Percentiles rank a stretch among this genome's conserved stretches.
Conservation (phyloP, 2,888 invertebrate species). For the Embidobia sp. region DNA sequence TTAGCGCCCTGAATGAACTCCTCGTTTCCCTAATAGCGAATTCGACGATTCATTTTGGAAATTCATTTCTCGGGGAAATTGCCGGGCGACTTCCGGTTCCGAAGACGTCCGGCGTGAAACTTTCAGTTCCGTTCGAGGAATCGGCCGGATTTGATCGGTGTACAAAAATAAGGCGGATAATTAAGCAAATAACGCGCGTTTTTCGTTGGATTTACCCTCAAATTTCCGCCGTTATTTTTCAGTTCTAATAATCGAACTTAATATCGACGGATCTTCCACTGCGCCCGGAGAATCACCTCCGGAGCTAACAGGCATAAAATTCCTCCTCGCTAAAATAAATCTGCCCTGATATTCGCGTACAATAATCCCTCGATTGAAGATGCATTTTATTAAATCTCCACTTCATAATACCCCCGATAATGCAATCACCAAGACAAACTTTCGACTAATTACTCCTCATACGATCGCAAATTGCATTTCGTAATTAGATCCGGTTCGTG, state of each 20-base stretch:
- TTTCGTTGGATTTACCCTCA: not conserved
- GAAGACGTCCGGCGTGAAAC: too few species aligned
- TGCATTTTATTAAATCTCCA: conserved; percentile 43
- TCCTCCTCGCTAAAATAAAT: conserved; percentile 24
- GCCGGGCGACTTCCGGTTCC: not conserved
- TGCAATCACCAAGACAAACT: conserved; percentile 42
- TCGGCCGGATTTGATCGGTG: too few species aligned
- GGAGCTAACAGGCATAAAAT: conserved; percentile 25
- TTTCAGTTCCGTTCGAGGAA: too few species aligned
- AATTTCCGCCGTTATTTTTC: conserved; percentile 13
- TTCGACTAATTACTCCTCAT: conserved; percentile 39
- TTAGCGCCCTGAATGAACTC: too few species aligned
- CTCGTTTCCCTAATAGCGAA: not conserved
- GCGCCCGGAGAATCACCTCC: conserved; percentile 1
- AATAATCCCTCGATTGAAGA: conserved; percentile 43
- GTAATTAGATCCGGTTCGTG: conserved; percentile 18
- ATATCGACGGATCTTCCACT: conserved; percentile 21
- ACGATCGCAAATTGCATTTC: conserved; percentile 36
- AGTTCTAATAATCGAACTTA: conserved; percentile 28
- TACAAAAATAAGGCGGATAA: too few species aligned
- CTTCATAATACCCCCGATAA: conserved; percentile 34
- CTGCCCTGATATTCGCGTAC: conserved; percentile 18
- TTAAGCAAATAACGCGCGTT: conserved; percentile 15
- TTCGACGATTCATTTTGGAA: conserved; percentile 1
- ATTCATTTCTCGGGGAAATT: conserved; percentile 9